Base-by-base conservation (phyloP, 2,888 invertebrate genomes). In the Archaeoteleia sp. region DNA sequence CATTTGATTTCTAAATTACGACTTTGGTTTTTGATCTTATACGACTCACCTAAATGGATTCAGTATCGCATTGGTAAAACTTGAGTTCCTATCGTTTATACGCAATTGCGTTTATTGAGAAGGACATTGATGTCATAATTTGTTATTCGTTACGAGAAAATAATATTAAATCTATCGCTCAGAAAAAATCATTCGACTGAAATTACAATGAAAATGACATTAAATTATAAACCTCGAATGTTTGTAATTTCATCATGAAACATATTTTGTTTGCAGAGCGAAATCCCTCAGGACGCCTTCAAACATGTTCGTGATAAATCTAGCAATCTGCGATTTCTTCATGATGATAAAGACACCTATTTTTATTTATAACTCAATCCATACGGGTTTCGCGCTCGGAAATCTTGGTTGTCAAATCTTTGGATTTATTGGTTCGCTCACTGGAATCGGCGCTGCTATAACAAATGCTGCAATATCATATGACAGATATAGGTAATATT, bases 301-400 rank as follows among this genome's bases (percentile, higher is more conserved):
- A 39, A 95, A 95, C 80, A 90, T 95, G 79, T 90, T 95, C 63
- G 94, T 95, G 7, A 89, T 95, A 45, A 94, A 95, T 83, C 85
- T 95, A 80, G 93, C 95, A 0, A 86, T 95, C 58, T 91, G 93
- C 75, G 95, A 95, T 85, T 95, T 95, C 78, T 86, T 94, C 20
- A 95, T 95, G 95, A 94, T 95, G 94, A 84, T 90, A 23, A 95
- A 95, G 86, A 89, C 94, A 0, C 95, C 95, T 0, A 90, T 95
- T 70, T 94, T 95, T 82, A 93, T 95, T 74, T 94, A 93, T 85
- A 95, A 95, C 80, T 93, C 94, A 23, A 93, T 93, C 73, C 89
- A 92, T 81, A 88, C 89, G 67, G 95, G 95, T 0, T 95, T 91
- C 72, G 94, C 93, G 0, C 78, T 89, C 2, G 95, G 95, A 0